Evolutionary conservation across 2,888 invertebrate species (phyloP).

Genomic region (Drosophila ustulata): DNA sequence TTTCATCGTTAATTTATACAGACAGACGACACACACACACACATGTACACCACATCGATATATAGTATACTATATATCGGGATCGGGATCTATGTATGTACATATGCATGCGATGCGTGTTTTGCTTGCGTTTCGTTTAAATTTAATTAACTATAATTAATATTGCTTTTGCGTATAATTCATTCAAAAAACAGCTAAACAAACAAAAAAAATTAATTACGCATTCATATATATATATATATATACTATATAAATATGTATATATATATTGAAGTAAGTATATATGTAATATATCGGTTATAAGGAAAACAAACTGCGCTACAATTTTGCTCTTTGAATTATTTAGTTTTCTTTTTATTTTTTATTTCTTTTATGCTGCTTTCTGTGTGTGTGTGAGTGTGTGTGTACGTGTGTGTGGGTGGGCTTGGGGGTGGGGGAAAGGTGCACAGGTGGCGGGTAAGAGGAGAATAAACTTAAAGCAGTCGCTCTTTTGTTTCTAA

Average conservation of each 20-base stretch:
- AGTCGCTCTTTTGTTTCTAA: slow-evolving; percentile 70
- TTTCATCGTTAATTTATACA: slow-evolving; percentile 66
- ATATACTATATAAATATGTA: slow-evolving; percentile 12
- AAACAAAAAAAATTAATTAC: slow-evolving; percentile 59
- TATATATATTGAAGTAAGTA: slow-evolving; percentile 23
- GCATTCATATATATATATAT: slow-evolving; percentile 15
- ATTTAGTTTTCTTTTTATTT: slow-evolving; percentile 31
- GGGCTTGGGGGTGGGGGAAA: neutral
- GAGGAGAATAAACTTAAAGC: slow-evolving; percentile 36
- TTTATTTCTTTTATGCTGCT: slow-evolving; percentile 22
- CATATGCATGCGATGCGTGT: slow-evolving; percentile 36
- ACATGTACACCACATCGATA: slow-evolving; percentile 13
- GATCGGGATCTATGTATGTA: slow-evolving; percentile 25
- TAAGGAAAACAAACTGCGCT: slow-evolving; percentile 70
- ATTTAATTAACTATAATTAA: slow-evolving; percentile 85
- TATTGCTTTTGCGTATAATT: slow-evolving; percentile 84
- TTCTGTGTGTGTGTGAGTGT: slow-evolving; percentile 11
- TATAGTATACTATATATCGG: slow-evolving; percentile 23
- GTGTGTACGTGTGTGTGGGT: slow-evolving; percentile 20
- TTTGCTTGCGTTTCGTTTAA: slow-evolving; percentile 55
- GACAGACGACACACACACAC: slow-evolving; percentile 44
- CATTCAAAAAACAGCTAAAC: slow-evolving; percentile 77
- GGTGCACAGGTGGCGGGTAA: neutral
- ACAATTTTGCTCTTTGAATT: slow-evolving; percentile 42
- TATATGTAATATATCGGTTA: slow-evolving; percentile 42